Base-by-base conservation (phyloP, 2,888 invertebrate species). In the Melanchra persicariae region DNA sequence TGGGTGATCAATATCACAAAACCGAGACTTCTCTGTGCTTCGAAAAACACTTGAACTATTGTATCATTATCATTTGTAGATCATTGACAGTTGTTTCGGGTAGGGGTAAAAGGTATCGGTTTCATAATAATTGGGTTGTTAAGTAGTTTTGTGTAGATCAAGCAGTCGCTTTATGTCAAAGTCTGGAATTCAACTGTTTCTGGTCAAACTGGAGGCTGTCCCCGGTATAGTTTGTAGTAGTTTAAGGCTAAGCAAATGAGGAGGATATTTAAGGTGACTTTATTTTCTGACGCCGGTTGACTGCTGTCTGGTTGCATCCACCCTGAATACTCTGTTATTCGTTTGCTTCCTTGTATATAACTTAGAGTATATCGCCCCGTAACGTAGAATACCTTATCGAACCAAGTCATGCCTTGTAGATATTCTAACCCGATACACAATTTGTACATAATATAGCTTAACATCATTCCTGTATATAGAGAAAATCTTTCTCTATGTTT, bases 241-340 rank as follows among this genome's bases (percentile, higher is more conserved):
- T n/a, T n/a, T n/a, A 10, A 5, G 49, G n/a, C 10, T 47, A 22
- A 12, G 12, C 10, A 22, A 22, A 49, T 49, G 10, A 51, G 12
- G 6, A 15, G 6, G 12, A 24, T 24, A 24, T 1, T 47, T 34
- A 8, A n/a, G 52, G 9, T 54, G 19, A 30, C 30, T 24, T 54
- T 19, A 5, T n/a, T 9, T 10, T 1, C 3, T 3, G 30, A 47
- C 54, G 19, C 12, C 4, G 34, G 9, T 17, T 17, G 7, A 58
- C 15, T 63, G 59, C 59, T 2, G 3, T 58, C 26, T 22, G n/a
- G 34, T 65, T 17, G 24, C 63, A 58, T 63, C 24, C n/a, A 24
- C 15, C 15, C 10, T 66, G 26, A 49, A 1, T 0, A 15, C 4
- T 66, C n/a, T 61, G 40, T 43, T 19, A 1, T 7, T 34, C 2